Evolutionary conservation across 2,888 invertebrate species (phyloP), one percentile per base, ranked within the genome.

Genomic region (Uropetala carovei): DNA sequence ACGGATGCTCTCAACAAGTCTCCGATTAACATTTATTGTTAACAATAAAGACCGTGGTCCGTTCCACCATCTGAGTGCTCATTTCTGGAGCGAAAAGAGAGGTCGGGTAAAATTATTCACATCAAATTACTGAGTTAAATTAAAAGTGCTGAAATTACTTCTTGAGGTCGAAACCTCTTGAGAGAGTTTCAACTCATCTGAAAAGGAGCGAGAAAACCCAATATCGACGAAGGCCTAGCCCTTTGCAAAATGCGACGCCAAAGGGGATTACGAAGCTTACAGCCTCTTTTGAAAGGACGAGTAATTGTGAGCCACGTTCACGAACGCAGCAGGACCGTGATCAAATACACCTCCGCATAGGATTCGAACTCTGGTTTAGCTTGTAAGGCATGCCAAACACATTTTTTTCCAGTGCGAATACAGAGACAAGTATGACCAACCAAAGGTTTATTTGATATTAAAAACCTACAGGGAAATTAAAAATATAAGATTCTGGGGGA

Each of bases 201-300:
- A 8, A 11, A 68, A 22, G n/a, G 64, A n/a, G n/a, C 16, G 64
- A 68, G 68, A 68, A 68, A 68, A 68, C 68, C 68, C 22, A 68
- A 68, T 68, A 68, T 68, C 68, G 64, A 64, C 64, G 64, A 64
- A 64, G n/a, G 64, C 64, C n/a, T n/a, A n/a, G n/a, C n/a, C n/a
- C n/a, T 16, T 64, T 64, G 68, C n/a, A 68, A 68, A 68, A 68
- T 68, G 18, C 18, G 18, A 22, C 43, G 43, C 43, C 43, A 43
- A n/a, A 11, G 68, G 13, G 68, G 68, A n/a, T 68, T 68, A 68
- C n/a, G 18, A 68, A 68, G n/a, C 68, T 18, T 22, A 68, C 0
- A 18, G 68, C 7, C 18, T 5, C 68, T 22, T 68, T 68, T 68
- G n/a, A 68, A 68, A 18, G 1, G n/a, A 68, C 18, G 22, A 68